These are phyloP conservation scores for Chaetodon trifasciatus DNA, from an alignment of 2,797 vertebrate genomes.

Conservation along the genomic window DNA sequence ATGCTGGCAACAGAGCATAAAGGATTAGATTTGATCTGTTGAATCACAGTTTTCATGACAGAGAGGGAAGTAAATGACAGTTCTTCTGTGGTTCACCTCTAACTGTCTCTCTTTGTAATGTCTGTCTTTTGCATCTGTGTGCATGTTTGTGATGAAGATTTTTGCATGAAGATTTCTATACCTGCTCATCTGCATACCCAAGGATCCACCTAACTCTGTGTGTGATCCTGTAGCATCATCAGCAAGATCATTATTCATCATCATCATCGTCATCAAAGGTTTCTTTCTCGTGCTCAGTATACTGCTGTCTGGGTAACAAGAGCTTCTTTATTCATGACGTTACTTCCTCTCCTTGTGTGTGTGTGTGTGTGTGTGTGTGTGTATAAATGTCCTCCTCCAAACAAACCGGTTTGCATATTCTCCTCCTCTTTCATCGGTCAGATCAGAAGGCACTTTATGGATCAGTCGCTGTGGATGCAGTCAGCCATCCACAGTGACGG, in stretches of 20 bases:
- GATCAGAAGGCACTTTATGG: constrained; percentile 16
- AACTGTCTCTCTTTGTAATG: neutral
- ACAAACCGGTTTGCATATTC: constrained; percentile 24
- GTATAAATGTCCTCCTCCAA: constrained; percentile 1
- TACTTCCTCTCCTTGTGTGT: neutral
- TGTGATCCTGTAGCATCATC: constrained; percentile 8
- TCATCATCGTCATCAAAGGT: neutral
- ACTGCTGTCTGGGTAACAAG: constrained; percentile 41
- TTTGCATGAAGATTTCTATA: neutral
- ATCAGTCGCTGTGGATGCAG: neutral
- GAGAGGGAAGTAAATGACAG: constrained; percentile 1
- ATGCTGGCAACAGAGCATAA: constrained; percentile 33
- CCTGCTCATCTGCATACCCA: neutral
- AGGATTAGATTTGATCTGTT: constrained; percentile 62
- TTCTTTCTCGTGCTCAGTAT: constrained; percentile 20
- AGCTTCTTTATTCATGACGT: constrained; percentile 2
- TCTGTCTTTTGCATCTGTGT: neutral
- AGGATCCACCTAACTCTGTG: neutral
- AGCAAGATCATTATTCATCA: neutral
- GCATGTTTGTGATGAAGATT: neutral
- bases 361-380: constrained; percentile 11
- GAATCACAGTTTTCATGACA: constrained; percentile 44
- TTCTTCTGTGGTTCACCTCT: constrained; percentile 1
- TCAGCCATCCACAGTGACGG: neutral
- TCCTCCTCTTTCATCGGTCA: constrained; percentile 7